Evolutionary conservation across 2,113 vertebrate genomes (phyloP).

Genomic region (Ondatra zibethicus): DNA sequence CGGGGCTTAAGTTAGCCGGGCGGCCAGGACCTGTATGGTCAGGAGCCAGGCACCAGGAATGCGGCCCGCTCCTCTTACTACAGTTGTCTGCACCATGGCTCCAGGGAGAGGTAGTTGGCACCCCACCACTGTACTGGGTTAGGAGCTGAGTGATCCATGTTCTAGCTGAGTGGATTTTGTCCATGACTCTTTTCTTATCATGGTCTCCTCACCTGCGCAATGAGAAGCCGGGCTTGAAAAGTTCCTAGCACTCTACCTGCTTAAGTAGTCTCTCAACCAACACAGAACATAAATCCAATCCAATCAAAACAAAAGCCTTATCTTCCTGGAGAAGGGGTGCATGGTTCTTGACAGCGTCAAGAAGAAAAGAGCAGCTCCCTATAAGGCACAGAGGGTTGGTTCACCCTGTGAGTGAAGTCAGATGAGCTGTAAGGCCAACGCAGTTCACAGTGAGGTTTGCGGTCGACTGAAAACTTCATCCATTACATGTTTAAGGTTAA

Average conservation of each 20-base stretch:
- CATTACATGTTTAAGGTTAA: slow-evolving; percentile 64
- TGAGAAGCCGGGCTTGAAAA: not conserved
- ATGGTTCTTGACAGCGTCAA: not conserved
- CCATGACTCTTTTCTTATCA: not conserved
- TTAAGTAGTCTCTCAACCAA: not conserved
- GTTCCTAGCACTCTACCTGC: not conserved
- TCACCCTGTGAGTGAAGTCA: not conserved
- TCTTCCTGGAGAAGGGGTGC: not conserved
- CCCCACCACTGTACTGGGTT: no score
- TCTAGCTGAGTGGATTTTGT: not conserved
- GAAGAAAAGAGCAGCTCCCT: not conserved
- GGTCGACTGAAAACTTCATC: not conserved
- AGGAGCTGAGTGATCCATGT: not conserved
- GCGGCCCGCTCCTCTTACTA: no score
- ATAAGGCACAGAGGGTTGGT: not conserved
- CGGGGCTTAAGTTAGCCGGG: no score
- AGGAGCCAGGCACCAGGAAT: no score
- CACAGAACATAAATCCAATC: not conserved
- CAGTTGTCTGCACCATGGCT: not conserved
- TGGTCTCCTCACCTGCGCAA: not conserved
- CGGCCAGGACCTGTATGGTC: no score
- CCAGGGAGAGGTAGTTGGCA: not conserved
- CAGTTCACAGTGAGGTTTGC: not conserved
- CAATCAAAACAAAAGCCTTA: not conserved
- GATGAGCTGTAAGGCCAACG: not conserved